A percentile compares a stretch with the other conserved stretches of the same genome.
Conservation (phyloP, 2,888 invertebrate genomes). For the Lottia scabra region DNA sequence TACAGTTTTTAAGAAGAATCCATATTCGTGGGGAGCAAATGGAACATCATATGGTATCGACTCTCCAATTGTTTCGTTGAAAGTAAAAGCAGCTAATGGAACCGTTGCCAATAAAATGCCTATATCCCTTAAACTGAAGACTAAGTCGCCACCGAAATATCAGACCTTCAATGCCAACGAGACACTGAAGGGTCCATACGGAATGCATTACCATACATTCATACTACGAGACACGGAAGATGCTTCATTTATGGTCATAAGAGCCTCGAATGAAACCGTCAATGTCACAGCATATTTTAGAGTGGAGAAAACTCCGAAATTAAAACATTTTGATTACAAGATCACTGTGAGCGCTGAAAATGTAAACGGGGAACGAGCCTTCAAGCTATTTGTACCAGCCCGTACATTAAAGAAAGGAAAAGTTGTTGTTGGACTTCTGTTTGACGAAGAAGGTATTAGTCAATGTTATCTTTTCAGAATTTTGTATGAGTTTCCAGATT, state of each 20-base stretch:
- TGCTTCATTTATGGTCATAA: constrained; percentile 7
- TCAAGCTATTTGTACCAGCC: constrained; percentile 10
- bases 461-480: too few species aligned
- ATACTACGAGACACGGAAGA: constrained; percentile 27
- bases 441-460: not conserved
- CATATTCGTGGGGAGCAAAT: constrained; percentile 17
- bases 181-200: constrained; percentile 20
- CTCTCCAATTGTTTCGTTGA: constrained; percentile 20
- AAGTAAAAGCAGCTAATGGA: constrained; percentile 15
- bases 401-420: constrained; percentile 2
- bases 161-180: constrained; percentile 14
- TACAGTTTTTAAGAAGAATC: constrained; percentile 21
- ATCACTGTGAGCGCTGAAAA: not conserved
- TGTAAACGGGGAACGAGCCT: constrained; percentile 3
- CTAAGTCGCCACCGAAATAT: not conserved
- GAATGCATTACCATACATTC: constrained; percentile 37
- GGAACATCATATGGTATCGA: constrained; percentile 20
- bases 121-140: constrained; percentile 5
- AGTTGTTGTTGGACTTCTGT: not conserved
- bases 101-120: not conserved
- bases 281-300: constrained; percentile 20
- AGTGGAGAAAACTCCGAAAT: constrained; percentile 3
- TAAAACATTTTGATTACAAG: constrained; percentile 15
- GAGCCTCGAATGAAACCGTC: not conserved
- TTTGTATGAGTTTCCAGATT: too few species aligned